Percentiles rank a stretch among this genome's conserved stretches.
These are phyloP conservation scores for Torymus auratus DNA, from an alignment of 2,888 invertebrate species.

Conservation along the genomic window DNA sequence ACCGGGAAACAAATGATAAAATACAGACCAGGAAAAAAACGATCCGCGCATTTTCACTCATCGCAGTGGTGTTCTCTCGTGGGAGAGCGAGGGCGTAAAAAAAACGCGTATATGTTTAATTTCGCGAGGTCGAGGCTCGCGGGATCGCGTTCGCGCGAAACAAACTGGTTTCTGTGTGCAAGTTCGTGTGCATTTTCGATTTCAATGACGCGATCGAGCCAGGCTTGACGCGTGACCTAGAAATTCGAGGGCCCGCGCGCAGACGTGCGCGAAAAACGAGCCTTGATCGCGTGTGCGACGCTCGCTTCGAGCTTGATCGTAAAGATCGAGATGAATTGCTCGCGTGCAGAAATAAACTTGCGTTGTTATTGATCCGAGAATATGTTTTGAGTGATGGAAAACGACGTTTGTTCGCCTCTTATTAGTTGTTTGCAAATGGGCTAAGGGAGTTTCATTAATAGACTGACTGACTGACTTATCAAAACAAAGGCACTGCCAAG, in stretches of 20 bases:
- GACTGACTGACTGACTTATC: no score
- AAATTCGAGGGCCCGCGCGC: background rate
- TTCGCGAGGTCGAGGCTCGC: background rate
- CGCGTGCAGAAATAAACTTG: no score
- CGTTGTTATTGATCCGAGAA: no score
- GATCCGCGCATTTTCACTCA: background rate
- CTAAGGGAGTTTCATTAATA: no score
- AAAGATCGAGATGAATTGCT: no score
- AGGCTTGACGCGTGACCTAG: background rate
- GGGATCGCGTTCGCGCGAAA: background rate
- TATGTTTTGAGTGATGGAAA: no score
- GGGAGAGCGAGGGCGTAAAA: background rate
- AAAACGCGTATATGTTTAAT: background rate
- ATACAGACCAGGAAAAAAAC: background rate
- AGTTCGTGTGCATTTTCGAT: constrained; percentile 10
- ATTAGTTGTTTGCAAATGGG: no score
- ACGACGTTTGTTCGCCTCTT: no score
- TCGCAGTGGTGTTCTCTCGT: background rate
- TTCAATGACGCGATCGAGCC: constrained; percentile 2
- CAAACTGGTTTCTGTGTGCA: background rate
- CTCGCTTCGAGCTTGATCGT: no score
- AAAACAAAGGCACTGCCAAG: no score
- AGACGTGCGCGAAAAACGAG: background rate
- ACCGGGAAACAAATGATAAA: no score
- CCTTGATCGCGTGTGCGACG: no score